Conservation (phyloP, 2,888 invertebrate species). For the Rhyacophila evoluta region DNA sequence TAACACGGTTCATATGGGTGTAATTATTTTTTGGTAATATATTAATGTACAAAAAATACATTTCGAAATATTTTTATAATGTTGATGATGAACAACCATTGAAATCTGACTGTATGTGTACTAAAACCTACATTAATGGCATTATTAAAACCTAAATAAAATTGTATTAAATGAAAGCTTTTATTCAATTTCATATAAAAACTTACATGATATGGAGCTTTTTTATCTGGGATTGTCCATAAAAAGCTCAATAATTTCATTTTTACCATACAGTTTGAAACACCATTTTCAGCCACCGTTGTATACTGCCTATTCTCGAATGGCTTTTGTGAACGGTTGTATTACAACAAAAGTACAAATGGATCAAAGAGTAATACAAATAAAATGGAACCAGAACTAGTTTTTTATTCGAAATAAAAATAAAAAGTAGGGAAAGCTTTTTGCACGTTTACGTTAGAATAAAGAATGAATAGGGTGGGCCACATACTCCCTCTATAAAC, state of each 20-base stretch:
- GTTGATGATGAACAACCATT: too few relatives aligned
- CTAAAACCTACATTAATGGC: too few relatives aligned
- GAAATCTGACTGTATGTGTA: too few relatives aligned
- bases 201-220: background rate
- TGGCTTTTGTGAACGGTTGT: slow-evolving; percentile 40
- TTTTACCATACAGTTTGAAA: slow-evolving; percentile 12
- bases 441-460: slow-evolving; percentile 43
- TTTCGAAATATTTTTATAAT: too few relatives aligned
- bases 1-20: too few relatives aligned
- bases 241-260: background rate
- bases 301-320: slow-evolving; percentile 12
- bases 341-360: slow-evolving; percentile 38
- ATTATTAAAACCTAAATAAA: too few relatives aligned
- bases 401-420: slow-evolving; percentile 52
- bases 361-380: slow-evolving; percentile 38
- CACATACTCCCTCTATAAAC: background rate
- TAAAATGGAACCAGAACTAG: slow-evolving; percentile 36
- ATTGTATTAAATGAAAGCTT: too few relatives aligned
- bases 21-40: too few relatives aligned
- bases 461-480: slow-evolving; percentile 35
- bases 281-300: slow-evolving; percentile 34
- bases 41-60: too few relatives aligned
- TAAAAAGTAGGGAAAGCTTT: slow-evolving; percentile 47
- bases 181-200: too few relatives aligned
- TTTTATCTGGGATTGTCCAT: background rate